Percentiles rank a stretch among this genome's conserved stretches.
These are phyloP conservation scores for Sphaerophoria taeniata DNA, from an alignment of 2,888 invertebrate species.

Conservation along the genomic window DNA sequence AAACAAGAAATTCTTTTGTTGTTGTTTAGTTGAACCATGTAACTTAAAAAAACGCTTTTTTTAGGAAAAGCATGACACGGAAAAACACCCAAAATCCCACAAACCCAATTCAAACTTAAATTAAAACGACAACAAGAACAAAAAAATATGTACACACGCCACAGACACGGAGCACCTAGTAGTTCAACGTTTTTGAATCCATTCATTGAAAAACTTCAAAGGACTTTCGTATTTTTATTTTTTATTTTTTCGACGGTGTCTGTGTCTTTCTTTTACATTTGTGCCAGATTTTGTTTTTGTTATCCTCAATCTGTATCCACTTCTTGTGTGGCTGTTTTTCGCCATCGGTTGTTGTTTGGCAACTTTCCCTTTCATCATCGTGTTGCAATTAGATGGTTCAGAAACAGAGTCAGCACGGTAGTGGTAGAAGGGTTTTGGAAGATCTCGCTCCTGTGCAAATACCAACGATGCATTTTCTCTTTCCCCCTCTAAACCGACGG, in stretches of 20 bases:
- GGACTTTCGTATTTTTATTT: constrained; percentile 10
- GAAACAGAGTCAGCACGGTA: not conserved
- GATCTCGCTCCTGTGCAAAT: not conserved
- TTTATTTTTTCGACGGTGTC: not conserved
- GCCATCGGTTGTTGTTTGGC: constrained; percentile 36
- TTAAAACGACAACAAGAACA: not conserved
- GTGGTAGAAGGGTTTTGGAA: not conserved
- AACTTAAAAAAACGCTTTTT: constrained; percentile 20
- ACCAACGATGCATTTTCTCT: not conserved
- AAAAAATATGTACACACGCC: not conserved
- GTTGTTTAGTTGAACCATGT: too few species aligned
- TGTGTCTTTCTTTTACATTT: not conserved
- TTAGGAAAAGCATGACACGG: constrained; percentile 2
- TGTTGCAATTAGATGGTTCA: constrained; percentile 51
- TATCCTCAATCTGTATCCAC: constrained; percentile 47
- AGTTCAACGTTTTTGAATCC: constrained; percentile 36
- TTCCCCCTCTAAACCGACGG: not conserved
- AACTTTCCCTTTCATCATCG: constrained; percentile 53
- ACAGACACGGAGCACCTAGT: constrained; percentile 5
- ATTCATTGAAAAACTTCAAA: constrained; percentile 43
- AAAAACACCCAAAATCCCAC: constrained; percentile 31
- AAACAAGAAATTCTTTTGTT: too few species aligned
- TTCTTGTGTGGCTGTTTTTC: constrained; percentile 40
- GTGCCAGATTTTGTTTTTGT: constrained; percentile 24
- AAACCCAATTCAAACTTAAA: constrained; percentile 34